Percentiles rank a stretch among this genome's conserved stretches.
These are phyloP conservation scores for Drosophila formosana DNA, from an alignment of 2,888 invertebrate genomes.

Conservation along the genomic window DNA sequence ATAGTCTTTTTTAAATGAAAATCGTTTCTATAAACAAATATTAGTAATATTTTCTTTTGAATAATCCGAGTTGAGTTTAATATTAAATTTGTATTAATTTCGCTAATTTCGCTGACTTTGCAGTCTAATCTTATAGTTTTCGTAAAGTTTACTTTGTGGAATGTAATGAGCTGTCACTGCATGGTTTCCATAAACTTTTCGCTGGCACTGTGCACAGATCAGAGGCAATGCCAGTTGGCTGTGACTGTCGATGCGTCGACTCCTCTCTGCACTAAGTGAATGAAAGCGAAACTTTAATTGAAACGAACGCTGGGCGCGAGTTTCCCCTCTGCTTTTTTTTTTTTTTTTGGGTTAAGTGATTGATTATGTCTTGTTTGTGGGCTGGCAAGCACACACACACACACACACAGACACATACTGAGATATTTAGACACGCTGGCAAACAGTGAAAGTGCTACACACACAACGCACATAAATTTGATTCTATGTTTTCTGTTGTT, in stretches of 20 bases:
- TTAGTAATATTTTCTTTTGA: too few relatives aligned
- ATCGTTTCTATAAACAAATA: too few relatives aligned
- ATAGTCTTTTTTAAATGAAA: too few relatives aligned
- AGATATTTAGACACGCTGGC: slow-evolving; percentile 12
- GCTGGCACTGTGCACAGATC: slow-evolving; percentile 8
- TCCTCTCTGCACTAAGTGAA: slow-evolving; percentile 52
- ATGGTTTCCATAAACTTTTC: slow-evolving; percentile 1
- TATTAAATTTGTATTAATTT: too few relatives aligned
- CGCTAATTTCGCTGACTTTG: not conserved
- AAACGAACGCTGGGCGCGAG: slow-evolving; percentile 66
- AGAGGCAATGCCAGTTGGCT: not conserved
- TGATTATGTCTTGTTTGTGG: slow-evolving; percentile 74
- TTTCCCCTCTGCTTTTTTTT: slow-evolving; percentile 5
- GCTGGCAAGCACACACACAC: slow-evolving; percentile 30
- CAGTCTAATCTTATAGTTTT: too few relatives aligned
- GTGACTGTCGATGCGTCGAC: not conserved
- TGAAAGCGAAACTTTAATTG: slow-evolving; percentile 75
- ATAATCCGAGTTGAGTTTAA: too few relatives aligned
- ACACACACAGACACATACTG: slow-evolving; percentile 4
- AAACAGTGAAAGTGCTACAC: slow-evolving; percentile 3
- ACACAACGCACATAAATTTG: slow-evolving; percentile 47
- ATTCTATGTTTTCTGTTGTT: slow-evolving; percentile 30
- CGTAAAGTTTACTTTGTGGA: not conserved
- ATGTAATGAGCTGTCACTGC: not conserved
- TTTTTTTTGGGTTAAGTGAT: slow-evolving; percentile 70